Conservation (phyloP, 1,140 invertebrate genomes). For the Orussus abietinus region DNA sequence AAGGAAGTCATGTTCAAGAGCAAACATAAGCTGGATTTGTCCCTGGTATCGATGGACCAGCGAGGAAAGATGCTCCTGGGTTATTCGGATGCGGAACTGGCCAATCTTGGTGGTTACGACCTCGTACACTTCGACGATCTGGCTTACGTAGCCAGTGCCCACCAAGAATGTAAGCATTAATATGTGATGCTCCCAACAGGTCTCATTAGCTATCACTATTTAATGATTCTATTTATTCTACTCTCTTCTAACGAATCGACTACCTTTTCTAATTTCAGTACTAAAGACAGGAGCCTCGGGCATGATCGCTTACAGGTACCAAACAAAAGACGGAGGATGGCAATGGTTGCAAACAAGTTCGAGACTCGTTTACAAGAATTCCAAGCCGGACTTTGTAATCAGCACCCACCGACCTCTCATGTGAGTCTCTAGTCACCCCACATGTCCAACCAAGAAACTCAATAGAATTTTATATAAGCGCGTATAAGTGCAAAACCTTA, state of each 20-base stretch:
- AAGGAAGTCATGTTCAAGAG: slow-evolving; percentile 99
- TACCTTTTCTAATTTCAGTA: slow-evolving; percentile 64
- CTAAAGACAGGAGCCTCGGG: slow-evolving; percentile 97
- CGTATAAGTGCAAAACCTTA: too few relatives aligned
- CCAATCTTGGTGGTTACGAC: slow-evolving; percentile 92
- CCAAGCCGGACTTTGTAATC: slow-evolving; percentile 98
- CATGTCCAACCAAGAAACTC: too few relatives aligned
- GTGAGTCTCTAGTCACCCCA: too few relatives aligned
- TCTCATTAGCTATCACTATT: neutral
- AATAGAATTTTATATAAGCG: too few relatives aligned
- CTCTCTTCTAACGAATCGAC: slow-evolving; percentile 4
- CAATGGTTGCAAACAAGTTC: slow-evolving; percentile 98
- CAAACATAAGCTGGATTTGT: slow-evolving; percentile 96
- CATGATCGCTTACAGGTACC: slow-evolving; percentile 95
- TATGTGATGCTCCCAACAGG: neutral
- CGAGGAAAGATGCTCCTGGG: slow-evolving; percentile 92
- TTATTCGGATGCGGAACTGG: slow-evolving; percentile 87
- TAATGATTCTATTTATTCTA: slow-evolving; percentile 11
- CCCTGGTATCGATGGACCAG: slow-evolving; percentile 95
- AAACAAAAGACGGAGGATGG: slow-evolving; percentile 91
- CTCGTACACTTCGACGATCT: slow-evolving; percentile 96
- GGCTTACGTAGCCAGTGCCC: slow-evolving; percentile 95
- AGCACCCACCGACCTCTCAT: slow-evolving; percentile 96
- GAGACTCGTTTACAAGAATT: slow-evolving; percentile 96
- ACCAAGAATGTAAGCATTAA: slow-evolving; percentile 90